Evolutionary conservation across 2,797 vertebrate genomes (phyloP).

Genomic region (Hydrocynus forskahlii): DNA sequence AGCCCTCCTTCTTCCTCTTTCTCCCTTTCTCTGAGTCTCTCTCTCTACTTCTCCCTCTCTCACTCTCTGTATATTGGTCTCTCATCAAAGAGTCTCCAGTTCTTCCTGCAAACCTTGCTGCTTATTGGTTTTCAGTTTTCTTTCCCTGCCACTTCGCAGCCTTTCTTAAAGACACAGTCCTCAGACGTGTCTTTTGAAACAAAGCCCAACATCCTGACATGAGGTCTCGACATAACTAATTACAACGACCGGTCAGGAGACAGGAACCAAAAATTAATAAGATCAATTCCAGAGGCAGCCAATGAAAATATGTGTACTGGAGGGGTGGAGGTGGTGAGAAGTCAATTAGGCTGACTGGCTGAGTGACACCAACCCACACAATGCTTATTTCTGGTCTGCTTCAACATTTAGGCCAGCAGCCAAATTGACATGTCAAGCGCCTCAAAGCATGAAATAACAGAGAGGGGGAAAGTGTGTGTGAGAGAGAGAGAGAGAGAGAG

Average conservation of each 20-base stretch:
- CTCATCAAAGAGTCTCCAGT: conserved; percentile 54
- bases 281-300: conserved; percentile 57
- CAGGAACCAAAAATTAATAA: conserved; percentile 69
- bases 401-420: conserved; percentile 42
- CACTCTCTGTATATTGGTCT: conserved; percentile 20
- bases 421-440: conserved; percentile 48
- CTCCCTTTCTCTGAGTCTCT: too few species aligned
- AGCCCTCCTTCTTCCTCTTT: conserved; percentile 20
- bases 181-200: not conserved
- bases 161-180: not conserved
- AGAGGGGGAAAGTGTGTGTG: not conserved
- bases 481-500: conserved; percentile 7
- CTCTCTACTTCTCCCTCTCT: conserved; percentile 26
- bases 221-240: conserved; percentile 10
- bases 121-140: conserved; percentile 55
- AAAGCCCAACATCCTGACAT: not conserved
- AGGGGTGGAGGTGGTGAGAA: conserved; percentile 35
- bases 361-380: conserved; percentile 39
- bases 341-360: conserved; percentile 43
- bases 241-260: conserved; percentile 53
- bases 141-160: conserved; percentile 7
- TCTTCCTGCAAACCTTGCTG: conserved; percentile 51
- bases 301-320: conserved; percentile 47
- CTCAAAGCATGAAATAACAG: conserved; percentile 35
- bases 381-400: conserved; percentile 36